A percentile compares a stretch with the other conserved stretches of the same genome.
Evolutionary conservation across 2,888 invertebrate species (phyloP).

Genomic region (Eupithecia subumbrata): DNA sequence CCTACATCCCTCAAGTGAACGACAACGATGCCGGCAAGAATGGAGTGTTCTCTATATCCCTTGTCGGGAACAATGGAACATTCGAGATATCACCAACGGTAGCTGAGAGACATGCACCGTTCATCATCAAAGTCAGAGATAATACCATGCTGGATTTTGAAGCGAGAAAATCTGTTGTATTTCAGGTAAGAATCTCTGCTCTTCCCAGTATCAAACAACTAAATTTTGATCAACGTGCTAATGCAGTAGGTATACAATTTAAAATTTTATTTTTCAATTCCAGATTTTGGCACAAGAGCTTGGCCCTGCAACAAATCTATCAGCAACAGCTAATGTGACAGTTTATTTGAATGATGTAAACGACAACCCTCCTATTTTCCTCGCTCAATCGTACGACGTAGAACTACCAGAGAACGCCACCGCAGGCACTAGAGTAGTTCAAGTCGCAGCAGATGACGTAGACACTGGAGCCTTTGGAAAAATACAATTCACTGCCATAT

Average conservation of each 20-base stretch:
- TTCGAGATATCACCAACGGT: conserved; percentile 94
- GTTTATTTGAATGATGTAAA: conserved; percentile 94
- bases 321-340: conserved; percentile 89
- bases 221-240: too few species aligned
- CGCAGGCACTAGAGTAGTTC: conserved; percentile 88
- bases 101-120: conserved; percentile 90
- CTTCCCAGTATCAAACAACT: not conserved
- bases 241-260: too few species aligned
- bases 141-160: conserved; percentile 94
- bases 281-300: conserved; percentile 92
- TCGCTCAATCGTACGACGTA: conserved; percentile 88
- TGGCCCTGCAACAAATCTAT: conserved; percentile 89
- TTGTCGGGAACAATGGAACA: conserved; percentile 92
- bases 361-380: conserved; percentile 93
- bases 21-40: conserved; percentile 93
- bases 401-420: conserved; percentile 92
- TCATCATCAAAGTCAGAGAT: conserved; percentile 93
- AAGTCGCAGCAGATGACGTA: conserved; percentile 91
- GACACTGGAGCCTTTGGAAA: conserved; percentile 91
- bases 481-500: conserved; percentile 90
- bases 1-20: conserved; percentile 88
- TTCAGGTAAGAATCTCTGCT: conserved; percentile 82
- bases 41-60: conserved; percentile 90
- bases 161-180: conserved; percentile 88
- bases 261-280: not conserved